phyloP scores from a whole-genome alignment of 2,888 invertebrate species.

The Amphipyra tragopoginis region DNA sequence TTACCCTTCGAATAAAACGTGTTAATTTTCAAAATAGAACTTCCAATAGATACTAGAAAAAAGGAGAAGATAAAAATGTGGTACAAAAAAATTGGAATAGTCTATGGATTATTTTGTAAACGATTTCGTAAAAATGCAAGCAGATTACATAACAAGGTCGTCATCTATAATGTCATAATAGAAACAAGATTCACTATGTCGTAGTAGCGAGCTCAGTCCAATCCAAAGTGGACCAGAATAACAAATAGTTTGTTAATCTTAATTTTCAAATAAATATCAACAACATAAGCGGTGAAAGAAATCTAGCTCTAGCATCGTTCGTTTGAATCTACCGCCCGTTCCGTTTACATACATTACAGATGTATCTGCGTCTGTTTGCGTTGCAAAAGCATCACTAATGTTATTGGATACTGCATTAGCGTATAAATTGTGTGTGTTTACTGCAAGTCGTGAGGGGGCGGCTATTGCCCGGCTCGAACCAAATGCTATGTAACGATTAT shows the following conservation, averaged over 20 bases:
- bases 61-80: background rate
- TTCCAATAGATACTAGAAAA: background rate
- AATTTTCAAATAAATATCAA: constrained; percentile 26
- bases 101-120: no score
- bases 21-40: background rate
- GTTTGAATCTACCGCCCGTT: constrained; percentile 44
- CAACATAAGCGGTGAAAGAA: constrained; percentile 24
- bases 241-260: constrained; percentile 13
- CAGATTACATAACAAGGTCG: constrained; percentile 17
- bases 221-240: constrained; percentile 1
- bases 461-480: constrained; percentile 50
- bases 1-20: background rate
- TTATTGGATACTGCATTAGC: constrained; percentile 52
- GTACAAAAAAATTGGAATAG: no score
- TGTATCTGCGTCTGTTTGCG: constrained; percentile 40
- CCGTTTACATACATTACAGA: constrained; percentile 56
- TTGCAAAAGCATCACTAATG: constrained; percentile 56
- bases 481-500: constrained; percentile 68
- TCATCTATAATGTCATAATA: constrained; percentile 3
- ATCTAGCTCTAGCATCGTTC: constrained; percentile 20
- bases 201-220: constrained; percentile 8
- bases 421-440: constrained; percentile 53
- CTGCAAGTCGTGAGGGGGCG: constrained; percentile 54
- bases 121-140: constrained; percentile 1
- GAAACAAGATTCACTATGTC: constrained; percentile 20